Evolutionary conservation across 2,888 invertebrate species (phyloP).

Genomic region (Agonopterix alstromeriana): DNA sequence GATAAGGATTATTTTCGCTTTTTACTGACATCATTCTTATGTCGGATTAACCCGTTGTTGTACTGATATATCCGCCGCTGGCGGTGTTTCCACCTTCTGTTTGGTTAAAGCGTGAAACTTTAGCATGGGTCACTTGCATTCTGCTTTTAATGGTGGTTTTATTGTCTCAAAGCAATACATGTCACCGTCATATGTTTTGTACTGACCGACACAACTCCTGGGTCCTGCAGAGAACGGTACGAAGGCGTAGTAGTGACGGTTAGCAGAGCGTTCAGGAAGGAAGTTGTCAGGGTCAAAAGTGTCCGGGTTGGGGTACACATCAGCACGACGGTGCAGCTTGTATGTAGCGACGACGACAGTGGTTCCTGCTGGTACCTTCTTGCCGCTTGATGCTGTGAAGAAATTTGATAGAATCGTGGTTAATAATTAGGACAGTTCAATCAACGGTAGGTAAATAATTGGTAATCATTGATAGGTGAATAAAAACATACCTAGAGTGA

Average conservation of each 20-base stretch:
- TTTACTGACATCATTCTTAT: too few species aligned
- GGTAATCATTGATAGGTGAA: not conserved
- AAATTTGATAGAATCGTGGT: not conserved
- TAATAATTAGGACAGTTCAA: too few species aligned
- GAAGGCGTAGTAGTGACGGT: constrained; percentile 88
- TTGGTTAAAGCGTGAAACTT: too few species aligned
- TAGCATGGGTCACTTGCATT: too few species aligned
- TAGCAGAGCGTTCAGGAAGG: constrained; percentile 85
- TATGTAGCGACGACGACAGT: constrained; percentile 82
- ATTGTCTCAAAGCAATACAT: not conserved
- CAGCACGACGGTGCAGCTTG: constrained; percentile 82
- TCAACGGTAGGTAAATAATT: not conserved
- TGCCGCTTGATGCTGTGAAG: constrained; percentile 76
- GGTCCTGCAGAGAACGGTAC: constrained; percentile 91
- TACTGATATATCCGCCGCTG: too few species aligned
- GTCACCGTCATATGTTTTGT: not conserved
- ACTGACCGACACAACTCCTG: constrained; percentile 86
- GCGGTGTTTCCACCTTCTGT: too few species aligned
- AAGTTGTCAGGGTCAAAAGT: constrained; percentile 91
- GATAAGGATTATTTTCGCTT: too few species aligned
- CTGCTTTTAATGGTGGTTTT: not conserved
- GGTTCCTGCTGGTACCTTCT: constrained; percentile 81
- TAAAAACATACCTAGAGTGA: constrained; percentile 78
- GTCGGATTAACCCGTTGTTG: too few species aligned
- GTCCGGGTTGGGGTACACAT: constrained; percentile 85